Base-by-base conservation (phyloP, 2,888 invertebrate species). In the Xylota segnis region DNA sequence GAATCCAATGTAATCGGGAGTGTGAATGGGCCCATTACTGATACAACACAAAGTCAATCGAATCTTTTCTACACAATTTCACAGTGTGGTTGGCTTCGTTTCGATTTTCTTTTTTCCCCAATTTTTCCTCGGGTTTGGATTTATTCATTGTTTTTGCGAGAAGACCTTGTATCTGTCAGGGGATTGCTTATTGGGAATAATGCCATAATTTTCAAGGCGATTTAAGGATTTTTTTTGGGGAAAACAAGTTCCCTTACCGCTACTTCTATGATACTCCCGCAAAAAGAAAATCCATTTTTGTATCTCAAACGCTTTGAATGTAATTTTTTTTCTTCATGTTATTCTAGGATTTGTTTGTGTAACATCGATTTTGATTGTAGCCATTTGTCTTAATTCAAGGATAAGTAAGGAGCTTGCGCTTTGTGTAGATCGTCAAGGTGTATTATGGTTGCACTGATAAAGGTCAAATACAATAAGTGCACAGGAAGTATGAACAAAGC, bases 21-120 rank as follows among this genome's bases (percentile, higher is more conserved):
- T 75, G 75, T 75, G 75, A 75, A 75, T 65, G 63, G 47, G 65
- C 47, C 58, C 76, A 66, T 76, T 76, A 76, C 76, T 47, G 66
- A n/a, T 27, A 76, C 58, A 66, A 66, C 45, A 59, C 37, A 52
- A 34, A 76, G 66, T 47, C 66, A 66, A 76, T 76, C 66, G 76
- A 66, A 76, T 76, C 43, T 37, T 58, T 76, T 76, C 66, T 66
- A 66, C 47, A 66, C 76, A 58, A 76, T 76, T 76, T 76, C 58
- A 76, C 76, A 66, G 27, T 66, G 75, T 32, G 75, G 65, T 75
- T 47, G 45, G 65, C 12, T 43, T 56, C 23, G 34, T 18, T 56
- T 71, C 12, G 32, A 10, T 58, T 56, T 45, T 29, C 14, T 23
- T 59, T 50, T 47, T 58, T n/a, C 5, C 9, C 5, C 27, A 10